Conservation (phyloP, 2,888 invertebrate species). For the Eristalinus aeneus region DNA sequence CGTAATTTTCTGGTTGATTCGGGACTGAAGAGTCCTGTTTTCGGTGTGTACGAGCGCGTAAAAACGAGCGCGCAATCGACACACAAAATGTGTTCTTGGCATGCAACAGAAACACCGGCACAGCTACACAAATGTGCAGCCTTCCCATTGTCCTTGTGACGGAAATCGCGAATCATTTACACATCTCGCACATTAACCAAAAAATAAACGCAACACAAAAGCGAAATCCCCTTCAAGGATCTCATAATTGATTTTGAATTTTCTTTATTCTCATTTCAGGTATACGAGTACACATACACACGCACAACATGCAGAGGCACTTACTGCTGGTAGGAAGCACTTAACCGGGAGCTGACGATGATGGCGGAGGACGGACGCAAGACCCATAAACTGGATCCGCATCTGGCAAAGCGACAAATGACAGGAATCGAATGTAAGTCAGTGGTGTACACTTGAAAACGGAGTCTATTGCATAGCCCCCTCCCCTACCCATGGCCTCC, state of each 20-base stretch:
- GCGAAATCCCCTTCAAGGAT: conserved; percentile 55
- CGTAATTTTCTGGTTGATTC: conserved; percentile 79
- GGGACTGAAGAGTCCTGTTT: conserved; percentile 76
- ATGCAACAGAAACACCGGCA: conserved; percentile 29
- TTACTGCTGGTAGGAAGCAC: not conserved
- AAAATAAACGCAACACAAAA: conserved; percentile 43
- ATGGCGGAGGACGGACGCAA: not conserved
- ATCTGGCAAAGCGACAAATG: conserved; percentile 36
- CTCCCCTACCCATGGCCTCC: too few species aligned
- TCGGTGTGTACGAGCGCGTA: not conserved
- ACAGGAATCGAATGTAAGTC: conserved; percentile 62
- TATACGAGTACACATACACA: conserved; percentile 3
- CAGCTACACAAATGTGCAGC: conserved; percentile 16
- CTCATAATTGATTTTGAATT: conserved; percentile 67
- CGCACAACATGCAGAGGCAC: not conserved
- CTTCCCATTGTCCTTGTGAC: conserved; percentile 48
- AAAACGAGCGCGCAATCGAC: conserved; percentile 18
- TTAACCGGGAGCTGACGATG: not conserved
- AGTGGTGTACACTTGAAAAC: conserved; percentile 46
- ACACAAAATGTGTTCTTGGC: not conserved
- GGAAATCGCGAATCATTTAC: conserved; percentile 69
- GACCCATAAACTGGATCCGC: conserved; percentile 8
- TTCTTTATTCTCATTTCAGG: conserved; percentile 53
- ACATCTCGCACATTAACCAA: conserved; percentile 62
- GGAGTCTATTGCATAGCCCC: too few species aligned